phyloP scores from a whole-genome alignment of 1,140 invertebrate genomes.

The Neelides sp. region DNA sequence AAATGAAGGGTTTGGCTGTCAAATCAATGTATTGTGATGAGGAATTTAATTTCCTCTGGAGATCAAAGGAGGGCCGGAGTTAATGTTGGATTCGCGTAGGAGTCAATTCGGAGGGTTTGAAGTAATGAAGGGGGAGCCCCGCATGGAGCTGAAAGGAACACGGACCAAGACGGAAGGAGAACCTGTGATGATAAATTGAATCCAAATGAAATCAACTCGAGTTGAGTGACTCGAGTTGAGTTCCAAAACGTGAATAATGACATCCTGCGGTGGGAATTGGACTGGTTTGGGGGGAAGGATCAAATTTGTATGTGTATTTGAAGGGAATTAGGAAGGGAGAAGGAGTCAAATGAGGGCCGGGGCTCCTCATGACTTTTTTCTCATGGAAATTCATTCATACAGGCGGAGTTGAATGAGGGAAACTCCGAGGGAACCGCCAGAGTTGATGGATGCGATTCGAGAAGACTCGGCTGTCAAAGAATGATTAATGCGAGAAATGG shows the following conservation, averaged over 20 bases:
- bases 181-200: conserved; percentile 26
- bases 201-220: conserved; percentile 18
- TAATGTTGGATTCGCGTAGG: too few species aligned
- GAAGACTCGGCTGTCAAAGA: conserved; percentile 31
- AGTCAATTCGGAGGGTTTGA: too few species aligned
- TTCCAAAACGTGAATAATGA: conserved; percentile 29
- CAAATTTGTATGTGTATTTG: conserved; percentile 17
- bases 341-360: conserved; percentile 18
- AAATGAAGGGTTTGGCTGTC: too few species aligned
- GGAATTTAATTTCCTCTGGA: too few species aligned
- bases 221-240: conserved; percentile 21
- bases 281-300: conserved; percentile 14
- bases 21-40: too few species aligned
- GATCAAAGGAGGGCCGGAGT: too few species aligned
- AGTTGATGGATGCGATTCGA: conserved; percentile 30
- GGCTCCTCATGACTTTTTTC: not conserved
- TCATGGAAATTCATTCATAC: too few species aligned
- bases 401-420: conserved; percentile 11
- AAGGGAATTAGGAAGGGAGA: conserved; percentile 20
- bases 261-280: too few species aligned
- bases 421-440: conserved; percentile 11
- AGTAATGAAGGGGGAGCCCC: too few species aligned
- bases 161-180: conserved; percentile 1
- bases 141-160: too few species aligned
- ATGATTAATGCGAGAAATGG: conserved; percentile 31